Percentiles rank a stretch among this genome's conserved stretches.
Conservation (phyloP, 2,797 vertebrate genomes). For the Cirrhinus mrigala region DNA sequence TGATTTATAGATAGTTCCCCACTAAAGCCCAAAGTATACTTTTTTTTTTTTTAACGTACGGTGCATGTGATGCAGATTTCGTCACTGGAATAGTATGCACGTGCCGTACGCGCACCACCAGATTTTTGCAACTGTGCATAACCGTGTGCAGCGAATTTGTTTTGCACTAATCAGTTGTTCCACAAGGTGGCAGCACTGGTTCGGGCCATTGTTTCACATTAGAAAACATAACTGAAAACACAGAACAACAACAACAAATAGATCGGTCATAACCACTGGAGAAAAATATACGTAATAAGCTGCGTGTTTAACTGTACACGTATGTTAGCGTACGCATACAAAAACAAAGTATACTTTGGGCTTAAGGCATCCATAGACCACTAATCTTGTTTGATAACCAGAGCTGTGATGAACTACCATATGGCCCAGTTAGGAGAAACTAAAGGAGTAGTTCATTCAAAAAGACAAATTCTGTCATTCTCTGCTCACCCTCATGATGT, state of each 20-base stretch:
- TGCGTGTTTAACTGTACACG: too few relatives aligned
- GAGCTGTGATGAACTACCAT: constrained; percentile 24
- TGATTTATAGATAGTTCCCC: constrained; percentile 64
- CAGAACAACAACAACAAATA: neutral
- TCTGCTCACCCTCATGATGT: neutral
- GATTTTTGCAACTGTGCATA: neutral
- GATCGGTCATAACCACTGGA: neutral
- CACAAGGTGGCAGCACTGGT: neutral
- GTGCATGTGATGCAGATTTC: neutral
- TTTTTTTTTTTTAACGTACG: neutral
- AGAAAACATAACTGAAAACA: neutral
- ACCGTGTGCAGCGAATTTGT: neutral
- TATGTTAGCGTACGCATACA: neutral
- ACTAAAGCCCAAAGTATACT: constrained; percentile 31
- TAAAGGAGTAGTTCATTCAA: neutral
- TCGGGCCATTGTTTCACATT: neutral
- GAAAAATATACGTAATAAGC: neutral
- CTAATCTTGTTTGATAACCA: constrained; percentile 64
- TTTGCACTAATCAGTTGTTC: neutral
- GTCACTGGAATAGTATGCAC: neutral
- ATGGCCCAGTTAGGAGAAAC: constrained; percentile 25
- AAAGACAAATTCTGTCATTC: constrained; percentile 5
- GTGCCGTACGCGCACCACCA: neutral
- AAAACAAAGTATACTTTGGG: neutral
- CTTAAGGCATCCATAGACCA: constrained; percentile 53